Evolutionary conservation across 2,113 vertebrate genomes (phyloP), one percentile per base, ranked within the genome.

Genomic region (Panthera leo): DNA sequence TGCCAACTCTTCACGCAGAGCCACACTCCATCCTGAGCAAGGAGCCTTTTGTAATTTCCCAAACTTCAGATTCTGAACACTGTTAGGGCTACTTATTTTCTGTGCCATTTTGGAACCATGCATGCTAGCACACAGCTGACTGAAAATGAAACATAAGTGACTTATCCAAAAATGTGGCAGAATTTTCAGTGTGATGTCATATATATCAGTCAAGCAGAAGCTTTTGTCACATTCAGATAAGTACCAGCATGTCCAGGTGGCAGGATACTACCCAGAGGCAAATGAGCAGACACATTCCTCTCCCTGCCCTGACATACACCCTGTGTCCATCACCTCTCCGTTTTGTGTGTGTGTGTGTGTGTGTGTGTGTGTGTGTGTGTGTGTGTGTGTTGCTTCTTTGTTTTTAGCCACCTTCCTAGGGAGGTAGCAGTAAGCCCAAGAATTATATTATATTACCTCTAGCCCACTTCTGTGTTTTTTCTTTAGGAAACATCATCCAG

Each of bases 401-500:
- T 97, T 94, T 97, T 98, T 84, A 95, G 85, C 91, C 65, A 34
- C 16, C 10, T 9, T 73, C 83, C 42, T 93, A 18, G 86, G 92
- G 91, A 97, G 68, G 67, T 90, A 92, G 78, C 91, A 82, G 34
- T 34, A 45, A 14, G 42, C 67, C 94, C 67, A 48, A 53, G 95
- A 94, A 89, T 85, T 96, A 2, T 34, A 39, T 91, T 61, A 2
- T n/a, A 39, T 92, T 61, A 34, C 82, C 36, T 82, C 36, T 67
- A 16, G n/a, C 85, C 80, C 93, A 27, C 4, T 25, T 63, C 31
- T 58, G 73, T 96, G 78, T 85, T 92, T 93, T 95, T 92, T 85
- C 71, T 88, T 68, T 73, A 55, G 45, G 45, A 96, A 94, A 65
- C 85, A 82, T 94, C 58, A 67, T 79, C 31, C 67, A 58, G 7